Conservation (phyloP, 2,797 vertebrate species). For the Lophius americanus region DNA sequence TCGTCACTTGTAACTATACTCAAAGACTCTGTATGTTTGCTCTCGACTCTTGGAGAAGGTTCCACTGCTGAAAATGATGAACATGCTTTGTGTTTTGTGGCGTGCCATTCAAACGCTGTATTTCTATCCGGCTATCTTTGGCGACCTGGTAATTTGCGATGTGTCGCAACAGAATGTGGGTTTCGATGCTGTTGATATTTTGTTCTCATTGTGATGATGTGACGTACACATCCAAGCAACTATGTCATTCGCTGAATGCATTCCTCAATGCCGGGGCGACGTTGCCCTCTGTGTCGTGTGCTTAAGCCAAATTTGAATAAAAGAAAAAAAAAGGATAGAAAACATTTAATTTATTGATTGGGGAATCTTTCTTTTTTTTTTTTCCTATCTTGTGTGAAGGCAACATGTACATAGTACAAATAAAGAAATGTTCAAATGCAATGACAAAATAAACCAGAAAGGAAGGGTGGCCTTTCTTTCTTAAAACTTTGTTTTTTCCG, state of each 20-base stretch:
- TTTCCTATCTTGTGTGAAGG: constrained; percentile 68
- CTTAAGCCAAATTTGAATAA: constrained; percentile 30
- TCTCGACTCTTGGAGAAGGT: constrained; percentile 28
- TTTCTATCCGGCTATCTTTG: constrained; percentile 64
- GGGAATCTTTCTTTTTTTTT: constrained; percentile 35
- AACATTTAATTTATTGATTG: constrained; percentile 47
- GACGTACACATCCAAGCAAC: constrained; percentile 42
- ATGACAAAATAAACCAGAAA: constrained; percentile 71
- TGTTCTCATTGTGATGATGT: constrained; percentile 46
- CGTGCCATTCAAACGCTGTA: constrained; percentile 62
- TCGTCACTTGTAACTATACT: constrained; percentile 62
- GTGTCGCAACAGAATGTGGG: constrained; percentile 54
- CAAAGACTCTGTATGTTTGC: constrained; percentile 42
- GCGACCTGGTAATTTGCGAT: constrained; percentile 65
- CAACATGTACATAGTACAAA: constrained; percentile 79
- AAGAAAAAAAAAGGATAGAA: too few species aligned
- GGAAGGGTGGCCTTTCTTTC: constrained; percentile 57
- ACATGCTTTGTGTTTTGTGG: constrained; percentile 69
- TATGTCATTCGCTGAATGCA: constrained; percentile 33
- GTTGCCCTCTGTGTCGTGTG: constrained; percentile 66
- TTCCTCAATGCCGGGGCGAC: constrained; percentile 53
- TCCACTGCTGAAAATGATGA: constrained; percentile 50
- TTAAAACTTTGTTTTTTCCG: constrained; percentile 16
- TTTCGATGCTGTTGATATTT: constrained; percentile 50
- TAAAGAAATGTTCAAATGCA: constrained; percentile 75